These are phyloP conservation scores for Onychomys torridus DNA, from an alignment of 2,797 vertebrate genomes.

Conservation along the genomic window DNA sequence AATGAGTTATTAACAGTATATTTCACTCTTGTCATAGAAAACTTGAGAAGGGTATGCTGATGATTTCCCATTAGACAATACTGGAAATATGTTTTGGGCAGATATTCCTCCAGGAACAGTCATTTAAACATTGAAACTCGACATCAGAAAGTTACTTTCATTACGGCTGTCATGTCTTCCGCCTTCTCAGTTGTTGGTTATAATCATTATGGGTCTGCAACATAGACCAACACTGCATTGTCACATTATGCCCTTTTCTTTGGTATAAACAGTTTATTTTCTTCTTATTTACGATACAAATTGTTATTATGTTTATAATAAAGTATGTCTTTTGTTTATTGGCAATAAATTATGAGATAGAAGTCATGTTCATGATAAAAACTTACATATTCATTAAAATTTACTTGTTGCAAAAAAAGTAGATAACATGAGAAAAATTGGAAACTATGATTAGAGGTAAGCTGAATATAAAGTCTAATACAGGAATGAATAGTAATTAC, in stretches of 20 bases:
- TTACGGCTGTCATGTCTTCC: background rate
- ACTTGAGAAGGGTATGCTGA: background rate
- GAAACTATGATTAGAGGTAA: background rate
- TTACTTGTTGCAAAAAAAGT: background rate
- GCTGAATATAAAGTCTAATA: background rate
- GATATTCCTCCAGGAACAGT: background rate
- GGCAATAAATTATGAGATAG: background rate
- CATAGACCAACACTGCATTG: background rate
- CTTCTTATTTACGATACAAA: background rate
- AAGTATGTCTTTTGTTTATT: background rate
- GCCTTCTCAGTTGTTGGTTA: background rate
- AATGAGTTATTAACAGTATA: constrained; percentile 16
- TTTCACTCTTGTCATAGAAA: background rate
- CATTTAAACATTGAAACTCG: background rate
- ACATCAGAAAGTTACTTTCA: background rate
- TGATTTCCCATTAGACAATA: background rate
- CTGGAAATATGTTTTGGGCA: background rate
- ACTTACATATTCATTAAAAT: background rate
- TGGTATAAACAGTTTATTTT: background rate
- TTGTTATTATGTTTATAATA: background rate
- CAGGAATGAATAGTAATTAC: background rate
- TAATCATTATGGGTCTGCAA: background rate
- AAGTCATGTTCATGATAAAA: background rate
- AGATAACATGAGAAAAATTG: background rate
- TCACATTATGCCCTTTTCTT: background rate